A percentile compares a stretch with the other conserved stretches of the same genome.
Conservation (phyloP, 2,113 vertebrate genomes). For the Rhinolophus sinicus region DNA sequence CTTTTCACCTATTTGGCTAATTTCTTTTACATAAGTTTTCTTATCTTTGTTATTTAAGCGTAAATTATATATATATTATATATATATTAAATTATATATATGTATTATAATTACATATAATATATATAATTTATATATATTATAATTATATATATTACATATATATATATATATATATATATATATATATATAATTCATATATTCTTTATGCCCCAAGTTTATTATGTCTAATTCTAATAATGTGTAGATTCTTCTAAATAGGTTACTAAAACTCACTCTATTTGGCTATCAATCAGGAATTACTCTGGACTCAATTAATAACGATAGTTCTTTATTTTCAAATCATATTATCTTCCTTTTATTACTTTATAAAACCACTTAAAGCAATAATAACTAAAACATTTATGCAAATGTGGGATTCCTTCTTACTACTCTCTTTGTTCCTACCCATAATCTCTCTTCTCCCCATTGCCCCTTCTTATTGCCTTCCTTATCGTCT, state of each 20-base stretch:
- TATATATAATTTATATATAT: background rate
- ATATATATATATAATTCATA: background rate
- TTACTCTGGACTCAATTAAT: background rate
- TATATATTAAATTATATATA: too few species aligned
- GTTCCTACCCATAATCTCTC: background rate
- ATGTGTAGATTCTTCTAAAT: background rate
- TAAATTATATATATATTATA: background rate
- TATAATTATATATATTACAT: too few species aligned
- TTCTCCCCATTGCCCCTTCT: background rate
- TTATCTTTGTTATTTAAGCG: background rate
- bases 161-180: too few species aligned
- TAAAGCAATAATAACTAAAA: background rate
- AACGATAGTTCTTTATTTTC: background rate
- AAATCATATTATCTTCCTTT: background rate
- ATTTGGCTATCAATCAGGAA: background rate
- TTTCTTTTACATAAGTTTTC: background rate
- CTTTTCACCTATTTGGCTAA: background rate
- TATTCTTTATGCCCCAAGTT: background rate
- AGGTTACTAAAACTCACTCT: background rate
- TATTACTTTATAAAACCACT: background rate
- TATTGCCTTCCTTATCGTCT: background rate
- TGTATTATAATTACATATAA: too few species aligned
- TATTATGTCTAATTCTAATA: background rate
- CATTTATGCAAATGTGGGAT: background rate
- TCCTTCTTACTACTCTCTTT: background rate